These are phyloP conservation scores for Archivesica marissinica DNA, from an alignment of 1,140 invertebrate species.

Conservation along the genomic window DNA sequence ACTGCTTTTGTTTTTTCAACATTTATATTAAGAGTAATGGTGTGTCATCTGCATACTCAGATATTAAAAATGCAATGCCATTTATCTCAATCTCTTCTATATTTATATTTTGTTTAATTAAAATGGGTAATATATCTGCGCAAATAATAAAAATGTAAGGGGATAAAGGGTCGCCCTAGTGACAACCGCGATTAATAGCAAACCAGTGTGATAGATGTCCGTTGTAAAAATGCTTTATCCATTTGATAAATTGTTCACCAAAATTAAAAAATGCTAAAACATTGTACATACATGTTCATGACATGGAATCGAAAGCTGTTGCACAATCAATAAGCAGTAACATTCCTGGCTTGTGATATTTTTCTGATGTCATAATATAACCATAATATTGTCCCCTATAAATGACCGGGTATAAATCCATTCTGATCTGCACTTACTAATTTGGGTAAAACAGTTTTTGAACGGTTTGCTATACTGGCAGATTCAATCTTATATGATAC, in stretches of 20 bases:
- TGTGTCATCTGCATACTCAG: conserved; percentile 58
- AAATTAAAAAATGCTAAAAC: conserved; percentile 58
- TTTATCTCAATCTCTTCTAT: conserved; percentile 48
- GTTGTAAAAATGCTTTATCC: conserved; percentile 57
- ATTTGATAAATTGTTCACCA: conserved; percentile 10
- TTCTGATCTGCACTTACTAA: conserved; percentile 58
- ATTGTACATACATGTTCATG: no score
- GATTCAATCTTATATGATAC: conserved; percentile 59
- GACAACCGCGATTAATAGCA: conserved; percentile 22
- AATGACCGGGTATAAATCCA: conserved; percentile 46
- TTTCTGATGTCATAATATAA: conserved; percentile 63
- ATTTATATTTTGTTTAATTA: conserved; percentile 37
- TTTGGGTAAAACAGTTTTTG: conserved; percentile 43
- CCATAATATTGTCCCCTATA: conserved; percentile 58
- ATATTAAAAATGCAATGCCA: conserved; percentile 21
- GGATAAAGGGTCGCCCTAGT: conserved; percentile 39
- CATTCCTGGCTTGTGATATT: conserved; percentile 50
- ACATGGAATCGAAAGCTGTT: conserved; percentile 57
- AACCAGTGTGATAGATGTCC: conserved; percentile 51
- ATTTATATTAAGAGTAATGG: conserved; percentile 40
- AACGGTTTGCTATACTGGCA: conserved; percentile 24
- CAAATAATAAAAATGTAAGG: conserved; percentile 49
- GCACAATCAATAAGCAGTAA: conserved; percentile 63
- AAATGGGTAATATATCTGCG: conserved; percentile 38
- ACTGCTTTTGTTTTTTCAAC: conserved; percentile 46